Evolutionary conservation across 2,888 invertebrate genomes (phyloP), one percentile per base, ranked within the genome.

Genomic region (Keiferia lycopersicella): DNA sequence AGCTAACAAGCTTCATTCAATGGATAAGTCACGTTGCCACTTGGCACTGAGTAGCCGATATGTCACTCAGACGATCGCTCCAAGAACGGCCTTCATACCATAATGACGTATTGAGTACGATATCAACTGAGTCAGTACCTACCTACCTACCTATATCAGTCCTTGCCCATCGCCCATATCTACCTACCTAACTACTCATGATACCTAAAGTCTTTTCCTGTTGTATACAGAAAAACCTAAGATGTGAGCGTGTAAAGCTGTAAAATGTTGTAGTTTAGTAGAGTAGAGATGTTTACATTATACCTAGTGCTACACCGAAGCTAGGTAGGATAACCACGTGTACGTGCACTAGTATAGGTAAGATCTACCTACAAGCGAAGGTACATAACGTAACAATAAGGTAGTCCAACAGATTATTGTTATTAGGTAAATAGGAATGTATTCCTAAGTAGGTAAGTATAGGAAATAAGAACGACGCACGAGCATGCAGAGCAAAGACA

Each of bases 401-500:
- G 1, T 1, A 8, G 12, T 39, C 1, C 41, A 41, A 39, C 8
- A 39, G 1, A 39, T 11, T 39, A 12, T 12, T 39, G 8, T 39
- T 1, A 10, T 3, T 14, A 41, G 41, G 14, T 41, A 14, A 3
- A 14, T 4, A 41, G 2, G 3, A 14, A n/a, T 41, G 1, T n/a
- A 41, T 41, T 14, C n/a, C 2, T 41, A 14, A 41, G 41, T 41
- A 41, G 41, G 41, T 10, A 34, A 10, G 16, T 67, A 66, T 68
- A 68, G 64, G 58, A 74, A 75, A 78, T 78, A 78, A 79, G 78
- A 82, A 77, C 87, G 87, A 83, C 87, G 87, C 89, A 88, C 88
- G 88, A 90, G 88, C 86, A 87, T 74, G 87, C 86, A 87, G 75
- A 83, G 83, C 77, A 82, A 81, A 86, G 85, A 83, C 85, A 79